Base-by-base conservation (phyloP, 2,888 invertebrate genomes). In the Dynastes grantii region DNA sequence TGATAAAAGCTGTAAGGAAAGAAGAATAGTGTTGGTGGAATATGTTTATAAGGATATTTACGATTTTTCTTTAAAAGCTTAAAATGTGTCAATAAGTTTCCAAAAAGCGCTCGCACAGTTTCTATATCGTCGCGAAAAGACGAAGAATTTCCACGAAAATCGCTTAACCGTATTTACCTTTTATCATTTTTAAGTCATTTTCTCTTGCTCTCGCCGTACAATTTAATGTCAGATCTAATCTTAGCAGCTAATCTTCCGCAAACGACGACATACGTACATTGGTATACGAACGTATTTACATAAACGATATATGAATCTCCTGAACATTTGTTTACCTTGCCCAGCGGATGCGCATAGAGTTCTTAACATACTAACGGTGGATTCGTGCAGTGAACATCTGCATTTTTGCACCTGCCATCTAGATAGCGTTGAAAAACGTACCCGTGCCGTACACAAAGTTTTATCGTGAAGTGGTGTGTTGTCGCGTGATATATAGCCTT, bases 401-500 rank as follows among this genome's bases (percentile, higher is more conserved):
- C 68, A 77, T 77, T 77, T 77, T 77, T 77, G 77, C 77, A 77
- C 77, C 77, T 77, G 77, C 58, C 53, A 67, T 67, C 67, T 67
- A 45, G 67, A 67, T 67, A 67, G 67, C 67, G 67, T 67, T 67
- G 67, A 67, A 67, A 67, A 67, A 67, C 45, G 67, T 67, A 67
- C 45, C 45, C 49, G 45, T 49, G 67, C 67, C 45, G 45, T 27
- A 45, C 45, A 49, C 29, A n/a, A 45, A 32, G 45, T 67, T 67
- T 67, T 67, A 67, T 49, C 67, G 45, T 49, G 49, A 67, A 67
- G 22, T 45, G n/a, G 22, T 37, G n/a, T 32, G 22, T 64, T 64
- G 22, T 13, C 8, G 29, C 13, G 16, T 64, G 64, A 64, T 32
- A 37, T 64, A 64, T 64, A 9, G 37, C n/a, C 13, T 9, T 64